Conservation (phyloP, 2,797 vertebrate genomes). For the Gymnothorax javanicus region DNA sequence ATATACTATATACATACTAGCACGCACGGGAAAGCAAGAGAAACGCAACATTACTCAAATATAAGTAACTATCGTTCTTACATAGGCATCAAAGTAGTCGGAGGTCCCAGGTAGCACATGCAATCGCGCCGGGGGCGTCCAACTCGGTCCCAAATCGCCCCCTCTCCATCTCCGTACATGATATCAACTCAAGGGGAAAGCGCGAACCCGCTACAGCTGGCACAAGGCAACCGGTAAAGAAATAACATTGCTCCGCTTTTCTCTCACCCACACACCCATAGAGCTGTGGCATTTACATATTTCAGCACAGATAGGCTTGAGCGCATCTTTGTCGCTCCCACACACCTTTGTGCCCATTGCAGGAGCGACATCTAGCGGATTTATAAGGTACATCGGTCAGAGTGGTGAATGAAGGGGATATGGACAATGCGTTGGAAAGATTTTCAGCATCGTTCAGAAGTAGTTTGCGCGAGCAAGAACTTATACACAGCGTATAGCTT, state of each 20-base stretch:
- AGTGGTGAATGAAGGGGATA: neutral
- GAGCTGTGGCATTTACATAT: constrained; percentile 53
- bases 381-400: neutral
- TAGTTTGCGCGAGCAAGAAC: too few species aligned
- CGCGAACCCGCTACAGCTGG: constrained; percentile 39
- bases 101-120: constrained; percentile 78
- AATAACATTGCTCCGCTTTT: constrained; percentile 53
- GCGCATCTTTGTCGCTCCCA: constrained; percentile 30
- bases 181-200: constrained; percentile 51
- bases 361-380: constrained; percentile 65
- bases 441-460: neutral
- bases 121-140: constrained; percentile 73
- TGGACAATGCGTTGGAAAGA: neutral
- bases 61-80: constrained; percentile 58
- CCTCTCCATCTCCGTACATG: constrained; percentile 75
- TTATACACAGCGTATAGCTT: neutral
- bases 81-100: constrained; percentile 74
- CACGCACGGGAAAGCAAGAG: neutral
- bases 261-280: constrained; percentile 51
- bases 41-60: neutral
- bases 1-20: neutral
- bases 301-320: constrained; percentile 38
- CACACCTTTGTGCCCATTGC: constrained; percentile 36
- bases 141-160: constrained; percentile 72
- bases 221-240: constrained; percentile 34